A percentile compares a stretch with the other conserved stretches of the same genome.
These are phyloP conservation scores for Lithophane leautieri DNA, from an alignment of 2,888 invertebrate species.

Conservation along the genomic window DNA sequence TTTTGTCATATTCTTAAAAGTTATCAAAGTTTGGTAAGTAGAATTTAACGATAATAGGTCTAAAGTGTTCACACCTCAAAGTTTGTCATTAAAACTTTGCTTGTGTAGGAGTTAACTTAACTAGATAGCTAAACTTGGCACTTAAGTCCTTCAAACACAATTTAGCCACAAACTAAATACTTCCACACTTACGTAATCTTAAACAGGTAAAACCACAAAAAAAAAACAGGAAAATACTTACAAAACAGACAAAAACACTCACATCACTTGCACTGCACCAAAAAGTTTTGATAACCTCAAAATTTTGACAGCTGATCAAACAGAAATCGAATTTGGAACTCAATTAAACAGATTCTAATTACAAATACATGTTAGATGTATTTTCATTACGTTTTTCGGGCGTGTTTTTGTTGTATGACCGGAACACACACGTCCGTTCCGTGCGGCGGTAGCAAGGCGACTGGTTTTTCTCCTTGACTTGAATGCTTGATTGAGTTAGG, in stretches of 20 bases:
- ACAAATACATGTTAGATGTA: slow-evolving; percentile 55
- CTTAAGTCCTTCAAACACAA: slow-evolving; percentile 13
- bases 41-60: slow-evolving; percentile 11
- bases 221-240: slow-evolving; percentile 46
- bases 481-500: slow-evolving; percentile 74
- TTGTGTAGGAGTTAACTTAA: not conserved
- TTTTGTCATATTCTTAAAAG: not conserved
- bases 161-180: slow-evolving; percentile 35
- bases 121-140: slow-evolving; percentile 6
- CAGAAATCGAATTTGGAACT: slow-evolving; percentile 49
- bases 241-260: slow-evolving; percentile 51
- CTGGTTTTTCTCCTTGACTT: slow-evolving; percentile 71
- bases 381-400: slow-evolving; percentile 41
- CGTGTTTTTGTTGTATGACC: slow-evolving; percentile 41
- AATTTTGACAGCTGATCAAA: slow-evolving; percentile 76
- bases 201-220: slow-evolving; percentile 56
- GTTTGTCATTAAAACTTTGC: slow-evolving; percentile 25
- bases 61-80: slow-evolving; percentile 12
- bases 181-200: slow-evolving; percentile 54
- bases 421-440: slow-evolving; percentile 64
- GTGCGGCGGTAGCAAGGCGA: slow-evolving; percentile 66
- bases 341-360: slow-evolving; percentile 42
- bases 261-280: slow-evolving; percentile 59
- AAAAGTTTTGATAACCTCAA: slow-evolving; percentile 66
- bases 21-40: slow-evolving; percentile 17